Base-by-base conservation (phyloP, 2,113 vertebrate genomes). In the Mormoops blainvillei region DNA sequence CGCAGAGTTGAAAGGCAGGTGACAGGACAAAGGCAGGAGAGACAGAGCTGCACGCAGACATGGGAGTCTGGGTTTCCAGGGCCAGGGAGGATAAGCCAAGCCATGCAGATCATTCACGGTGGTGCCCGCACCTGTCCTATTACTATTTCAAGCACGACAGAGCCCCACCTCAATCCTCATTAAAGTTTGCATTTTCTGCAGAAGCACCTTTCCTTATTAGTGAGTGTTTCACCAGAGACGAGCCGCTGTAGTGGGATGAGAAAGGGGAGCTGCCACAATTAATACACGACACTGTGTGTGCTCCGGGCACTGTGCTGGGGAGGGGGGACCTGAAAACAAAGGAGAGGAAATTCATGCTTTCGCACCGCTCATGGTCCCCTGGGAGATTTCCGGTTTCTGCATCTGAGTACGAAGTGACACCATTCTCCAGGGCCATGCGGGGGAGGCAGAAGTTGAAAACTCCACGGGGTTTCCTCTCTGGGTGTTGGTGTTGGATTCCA, bases 311-410 rank as follows among this genome's bases (percentile, higher is more conserved):
- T 18, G 8, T 68, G 48, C 56, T 76, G 76, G 22, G 71, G 84
- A 54, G 48, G 43, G 86, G 78, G 24, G 24, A 80, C 18, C 2
- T 19, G 3, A 38, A 56, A 26, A 52, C 8, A 52, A 38, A 58
- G 38, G 20, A 81, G 48, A 87, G 86, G 16, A 94, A 88, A 70
- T 65, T 31, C n/a, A 28, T 70, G 48, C 38, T 45, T 20, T 58
- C 5, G 3, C 70, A 56, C 38, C 70, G 43, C 3, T 71, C 45
- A 48, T 7, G 20, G 45, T 22, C 38, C 36, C 19, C 16, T 43
- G n/a, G 38, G 41, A 71, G 18, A 95, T 19, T 36, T 80, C 24
- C 36, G 70, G 18, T 56, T 68, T 74, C 12, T 15, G 7, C 50
- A 2, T n/a, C 65, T 43, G 20, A 74, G 7, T 73, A 77, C 94